These are phyloP conservation scores for Leptobrachium ailaonicum DNA, from an alignment of 2,113 vertebrate species.

Conservation along the genomic window DNA sequence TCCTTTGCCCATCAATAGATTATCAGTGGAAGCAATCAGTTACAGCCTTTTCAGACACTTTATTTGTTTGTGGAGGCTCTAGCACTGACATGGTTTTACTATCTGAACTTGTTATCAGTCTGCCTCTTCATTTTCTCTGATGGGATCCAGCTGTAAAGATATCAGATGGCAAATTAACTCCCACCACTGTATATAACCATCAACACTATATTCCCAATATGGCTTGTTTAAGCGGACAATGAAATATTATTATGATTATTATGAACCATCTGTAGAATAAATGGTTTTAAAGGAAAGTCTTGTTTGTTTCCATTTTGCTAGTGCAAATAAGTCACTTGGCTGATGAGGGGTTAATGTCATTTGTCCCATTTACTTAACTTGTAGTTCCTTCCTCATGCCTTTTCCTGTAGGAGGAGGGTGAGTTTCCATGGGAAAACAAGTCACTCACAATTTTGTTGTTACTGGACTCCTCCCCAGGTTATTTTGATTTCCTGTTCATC, in stretches of 20 bases:
- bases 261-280: neutral
- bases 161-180: slow-evolving; percentile 33
- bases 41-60: neutral
- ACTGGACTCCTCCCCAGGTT: slow-evolving; percentile 21
- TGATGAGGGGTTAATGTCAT: slow-evolving; percentile 20
- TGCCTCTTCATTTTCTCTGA: slow-evolving; percentile 17
- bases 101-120: slow-evolving; percentile 6
- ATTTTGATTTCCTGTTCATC: slow-evolving; percentile 22
- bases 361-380: slow-evolving; percentile 38
- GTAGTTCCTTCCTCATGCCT: slow-evolving; percentile 61
- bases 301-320: neutral
- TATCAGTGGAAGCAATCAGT: slow-evolving; percentile 11
- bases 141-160: neutral
- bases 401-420: slow-evolving; percentile 81
- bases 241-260: slow-evolving; percentile 7
- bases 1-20: slow-evolving; percentile 1
- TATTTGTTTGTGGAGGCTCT: neutral
- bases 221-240: slow-evolving; percentile 8
- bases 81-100: neutral
- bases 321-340: neutral
- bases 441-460: slow-evolving; percentile 54
- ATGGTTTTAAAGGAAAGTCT: neutral
- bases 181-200: slow-evolving; percentile 21
- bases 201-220: slow-evolving; percentile 11
- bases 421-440: slow-evolving; percentile 75